Conservation (phyloP, 2,888 invertebrate genomes). For the Lithophane ornitopus region DNA sequence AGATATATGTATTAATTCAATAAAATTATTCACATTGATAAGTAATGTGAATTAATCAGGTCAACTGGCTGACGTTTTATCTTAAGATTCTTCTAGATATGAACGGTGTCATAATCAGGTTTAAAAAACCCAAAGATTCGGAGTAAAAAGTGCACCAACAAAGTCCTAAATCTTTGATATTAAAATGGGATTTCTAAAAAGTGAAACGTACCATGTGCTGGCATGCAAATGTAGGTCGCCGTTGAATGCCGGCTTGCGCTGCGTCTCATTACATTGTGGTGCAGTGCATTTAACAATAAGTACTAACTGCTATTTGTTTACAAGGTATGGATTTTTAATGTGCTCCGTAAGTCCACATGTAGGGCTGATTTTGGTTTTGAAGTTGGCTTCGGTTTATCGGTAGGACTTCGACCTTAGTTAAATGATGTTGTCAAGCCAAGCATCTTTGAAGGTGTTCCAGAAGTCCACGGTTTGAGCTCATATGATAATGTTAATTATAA, state of each 20-base stretch:
- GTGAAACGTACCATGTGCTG: slow-evolving; percentile 58
- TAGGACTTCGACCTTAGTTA: background rate
- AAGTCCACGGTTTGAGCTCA: no score
- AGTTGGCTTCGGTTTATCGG: background rate
- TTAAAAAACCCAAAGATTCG: background rate
- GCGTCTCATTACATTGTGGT: slow-evolving; percentile 55
- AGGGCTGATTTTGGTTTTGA: background rate
- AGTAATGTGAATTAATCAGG: no score
- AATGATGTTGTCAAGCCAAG: background rate
- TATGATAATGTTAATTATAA: background rate
- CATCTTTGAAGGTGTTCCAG: background rate
- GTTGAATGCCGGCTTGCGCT: slow-evolving; percentile 43
- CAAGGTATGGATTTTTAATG: slow-evolving; percentile 23
- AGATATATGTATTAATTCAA: background rate
- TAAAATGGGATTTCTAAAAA: slow-evolving; percentile 66
- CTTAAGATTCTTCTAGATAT: background rate
- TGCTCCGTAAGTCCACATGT: background rate
- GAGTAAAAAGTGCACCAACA: slow-evolving; percentile 3
- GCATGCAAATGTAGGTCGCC: slow-evolving; percentile 64
- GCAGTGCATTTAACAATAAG: slow-evolving; percentile 51
- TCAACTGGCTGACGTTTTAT: background rate
- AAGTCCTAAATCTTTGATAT: slow-evolving; percentile 44
- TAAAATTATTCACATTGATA: background rate
- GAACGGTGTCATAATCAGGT: no score
- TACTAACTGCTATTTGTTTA: slow-evolving; percentile 44